Evolutionary conservation across 2,113 vertebrate genomes (phyloP), one percentile per base, ranked within the genome.

Genomic region (Erythrocebus patas): DNA sequence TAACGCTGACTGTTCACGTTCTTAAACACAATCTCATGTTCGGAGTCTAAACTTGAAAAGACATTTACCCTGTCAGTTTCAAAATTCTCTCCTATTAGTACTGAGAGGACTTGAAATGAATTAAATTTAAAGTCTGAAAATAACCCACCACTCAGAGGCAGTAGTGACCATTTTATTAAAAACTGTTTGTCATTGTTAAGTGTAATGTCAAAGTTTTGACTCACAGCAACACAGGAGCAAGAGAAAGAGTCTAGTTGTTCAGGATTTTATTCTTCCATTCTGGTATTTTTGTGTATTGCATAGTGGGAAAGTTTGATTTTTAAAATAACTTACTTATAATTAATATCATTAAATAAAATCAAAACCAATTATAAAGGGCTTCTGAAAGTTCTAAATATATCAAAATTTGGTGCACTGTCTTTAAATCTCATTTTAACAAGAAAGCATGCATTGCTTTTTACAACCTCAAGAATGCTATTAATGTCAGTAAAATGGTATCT

Each of bases 121-220:
- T 61, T 70, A 90, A 93, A 93, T 91, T 94, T 93, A 87, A 97
- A 68, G 45, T 90, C 96, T 57, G 84, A 91, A 92, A 89, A 91
- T 35, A 64, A 72, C 6, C 43, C 23, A 22, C 81, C 96, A 93
- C 95, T 95, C 12, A 8, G 95, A 97, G 89, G 96, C 93, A 95
- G 91, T 55, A 91, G 91, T 64, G 76, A 82, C 96, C 78, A 2
- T 83, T 85, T 91, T 79, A 96, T 97, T 94, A 89, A 94, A 94
- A 89, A 59, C 75, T 45, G 72, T 93, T 75, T 91, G 79, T 91
- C 93, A 27, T 48, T 66, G 48, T 87, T 43, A 48, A 40, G 52
- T 22, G 45, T 76, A 18, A 35, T 48, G 27, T 81, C 61, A 57
- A 61, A 55, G 23, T 59, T 96, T 43, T 64, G 27, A 61, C 35